Evolutionary conservation across 92 coral and sea anemone species (phyloP).

Genomic region (Paragorgia papillata): DNA sequence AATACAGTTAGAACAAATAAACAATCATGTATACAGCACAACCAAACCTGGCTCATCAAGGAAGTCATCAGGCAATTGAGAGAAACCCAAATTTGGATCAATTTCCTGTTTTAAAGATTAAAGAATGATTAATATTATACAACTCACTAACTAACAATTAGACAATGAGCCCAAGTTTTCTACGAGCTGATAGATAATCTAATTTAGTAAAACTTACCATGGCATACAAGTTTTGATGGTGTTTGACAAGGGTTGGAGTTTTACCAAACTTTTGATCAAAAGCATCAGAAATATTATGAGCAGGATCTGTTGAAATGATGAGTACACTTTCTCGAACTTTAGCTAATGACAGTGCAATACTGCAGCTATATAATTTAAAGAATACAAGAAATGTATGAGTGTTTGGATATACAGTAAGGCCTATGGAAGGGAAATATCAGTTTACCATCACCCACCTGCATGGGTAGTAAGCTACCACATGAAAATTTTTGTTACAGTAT

Average conservation of each 20-base stretch:
- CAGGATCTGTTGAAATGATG: constrained; percentile 97
- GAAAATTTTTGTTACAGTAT: too few relatives aligned
- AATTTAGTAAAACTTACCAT: constrained; percentile 90
- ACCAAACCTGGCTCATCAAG: constrained; percentile 80
- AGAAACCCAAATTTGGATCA: constrained; percentile 93
- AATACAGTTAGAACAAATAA: too few relatives aligned
- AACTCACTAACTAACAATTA: too few relatives aligned
- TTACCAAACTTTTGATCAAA: constrained; percentile 98
- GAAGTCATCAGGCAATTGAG: constrained; percentile 95
- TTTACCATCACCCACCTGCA: too few relatives aligned
- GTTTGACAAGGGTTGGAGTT: constrained; percentile 79
- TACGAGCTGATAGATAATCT: too few relatives aligned
- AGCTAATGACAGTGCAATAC: constrained; percentile 90
- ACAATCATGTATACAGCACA: too few relatives aligned
- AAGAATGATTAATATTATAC: neutral
- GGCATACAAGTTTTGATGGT: constrained; percentile 79
- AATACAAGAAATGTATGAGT: too few relatives aligned
- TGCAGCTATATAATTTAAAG: too few relatives aligned
- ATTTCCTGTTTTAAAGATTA: constrained; percentile 68
- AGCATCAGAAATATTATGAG: constrained; percentile 99
- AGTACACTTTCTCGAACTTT: constrained; percentile 86
- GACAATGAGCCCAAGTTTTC: too few relatives aligned
- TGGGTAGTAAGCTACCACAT: too few relatives aligned
- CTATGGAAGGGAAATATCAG: too few relatives aligned
- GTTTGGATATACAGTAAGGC: too few relatives aligned